These are phyloP conservation scores for Lutjanus erythropterus DNA, from an alignment of 2,113 vertebrate genomes.

Conservation along the genomic window DNA sequence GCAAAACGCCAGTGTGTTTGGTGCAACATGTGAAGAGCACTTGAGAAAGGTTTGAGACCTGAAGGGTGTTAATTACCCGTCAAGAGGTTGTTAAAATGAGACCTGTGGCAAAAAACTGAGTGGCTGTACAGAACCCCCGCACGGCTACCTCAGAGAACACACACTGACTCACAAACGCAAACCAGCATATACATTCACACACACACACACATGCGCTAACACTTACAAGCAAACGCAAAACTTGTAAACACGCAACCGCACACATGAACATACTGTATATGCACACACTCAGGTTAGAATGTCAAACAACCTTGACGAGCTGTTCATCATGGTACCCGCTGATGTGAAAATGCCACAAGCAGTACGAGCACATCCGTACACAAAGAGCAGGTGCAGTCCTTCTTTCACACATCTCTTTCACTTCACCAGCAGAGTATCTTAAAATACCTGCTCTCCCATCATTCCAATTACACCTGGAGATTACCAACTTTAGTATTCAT, in stretches of 20 bases:
- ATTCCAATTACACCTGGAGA: conserved; percentile 6
- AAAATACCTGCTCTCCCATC: conserved; percentile 37
- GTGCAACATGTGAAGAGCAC: conserved; percentile 70
- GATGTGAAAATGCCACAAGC: conserved; percentile 58
- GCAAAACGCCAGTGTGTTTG: conserved; percentile 52
- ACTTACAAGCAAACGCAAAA: conserved; percentile 5
- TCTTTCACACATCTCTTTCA: conserved; percentile 28
- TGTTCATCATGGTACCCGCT: conserved; percentile 44
- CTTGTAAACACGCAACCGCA: conserved; percentile 3
- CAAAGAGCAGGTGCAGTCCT: conserved; percentile 51
- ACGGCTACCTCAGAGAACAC: conserved; percentile 15
- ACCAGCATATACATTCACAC: conserved; percentile 2
- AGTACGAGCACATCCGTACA: conserved; percentile 10
- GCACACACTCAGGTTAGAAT: conserved; percentile 27
- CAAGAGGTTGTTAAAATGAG: conserved; percentile 78
- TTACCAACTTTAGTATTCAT: conserved; percentile 35
- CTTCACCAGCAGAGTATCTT: conserved; percentile 25
- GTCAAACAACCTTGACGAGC: conserved; percentile 56
- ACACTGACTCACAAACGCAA: background rate
- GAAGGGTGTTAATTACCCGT: conserved; percentile 80
- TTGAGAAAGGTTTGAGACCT: conserved; percentile 69
- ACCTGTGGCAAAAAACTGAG: conserved; percentile 57
- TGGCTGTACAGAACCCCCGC: conserved; percentile 34
- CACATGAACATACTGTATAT: conserved; percentile 3
- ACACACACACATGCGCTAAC: background rate